These are phyloP conservation scores for Stegastes partitus DNA, from an alignment of 2,113 vertebrate species.

Conservation along the genomic window DNA sequence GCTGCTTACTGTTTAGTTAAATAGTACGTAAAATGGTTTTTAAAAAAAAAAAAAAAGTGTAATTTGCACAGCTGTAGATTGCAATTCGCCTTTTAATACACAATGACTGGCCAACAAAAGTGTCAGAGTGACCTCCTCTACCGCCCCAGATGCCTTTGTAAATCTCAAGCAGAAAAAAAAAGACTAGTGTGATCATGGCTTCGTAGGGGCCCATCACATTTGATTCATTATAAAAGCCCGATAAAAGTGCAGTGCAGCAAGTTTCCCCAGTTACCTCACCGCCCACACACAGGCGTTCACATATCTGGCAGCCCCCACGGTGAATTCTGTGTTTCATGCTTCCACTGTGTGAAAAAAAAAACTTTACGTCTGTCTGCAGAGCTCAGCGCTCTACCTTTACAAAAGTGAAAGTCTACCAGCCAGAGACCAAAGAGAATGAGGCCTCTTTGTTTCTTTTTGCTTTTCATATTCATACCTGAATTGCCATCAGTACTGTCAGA, in stretches of 20 bases:
- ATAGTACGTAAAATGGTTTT: no score
- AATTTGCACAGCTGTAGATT: neutral
- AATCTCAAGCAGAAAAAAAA: neutral
- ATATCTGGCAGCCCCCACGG: conserved; percentile 39
- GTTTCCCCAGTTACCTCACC: conserved; percentile 55
- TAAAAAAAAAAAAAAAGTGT: no score
- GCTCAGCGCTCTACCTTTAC: conserved; percentile 38
- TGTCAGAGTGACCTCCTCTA: conserved; percentile 3
- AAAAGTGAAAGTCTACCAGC: conserved; percentile 45
- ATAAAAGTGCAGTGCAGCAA: conserved; percentile 52
- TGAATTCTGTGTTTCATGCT: conserved; percentile 50
- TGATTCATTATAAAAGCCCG: conserved; percentile 59
- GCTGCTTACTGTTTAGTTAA: no score
- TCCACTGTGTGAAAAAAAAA: conserved; percentile 57
- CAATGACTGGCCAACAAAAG: neutral
- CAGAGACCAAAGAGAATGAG: conserved; percentile 62
- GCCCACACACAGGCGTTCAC: conserved; percentile 53
- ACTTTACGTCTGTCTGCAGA: conserved; percentile 46
- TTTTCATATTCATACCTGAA: conserved; percentile 45
- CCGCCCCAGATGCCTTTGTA: conserved; percentile 10
- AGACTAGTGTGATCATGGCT: conserved; percentile 12
- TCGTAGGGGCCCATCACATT: conserved; percentile 31
- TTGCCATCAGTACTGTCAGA: conserved; percentile 58
- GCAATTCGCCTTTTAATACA: neutral
- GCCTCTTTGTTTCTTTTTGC: conserved; percentile 50